Evolutionary conservation across 2,113 vertebrate genomes (phyloP).

Genomic region (Xiphorhynchus elegans): DNA sequence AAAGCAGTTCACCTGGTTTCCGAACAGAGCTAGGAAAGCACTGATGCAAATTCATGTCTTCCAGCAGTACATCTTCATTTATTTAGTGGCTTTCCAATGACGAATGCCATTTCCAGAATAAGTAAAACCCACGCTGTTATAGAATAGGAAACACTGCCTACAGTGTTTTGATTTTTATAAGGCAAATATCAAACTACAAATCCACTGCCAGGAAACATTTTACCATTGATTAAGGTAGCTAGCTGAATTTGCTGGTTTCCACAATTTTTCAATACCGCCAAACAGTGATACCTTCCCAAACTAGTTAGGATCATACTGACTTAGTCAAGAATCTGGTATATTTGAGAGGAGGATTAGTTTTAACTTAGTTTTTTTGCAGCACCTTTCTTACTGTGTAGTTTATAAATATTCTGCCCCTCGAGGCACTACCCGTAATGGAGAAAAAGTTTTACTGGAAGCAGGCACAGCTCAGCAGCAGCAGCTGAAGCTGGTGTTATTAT

Average conservation of each 20-base stretch:
- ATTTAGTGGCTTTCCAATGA: not conserved
- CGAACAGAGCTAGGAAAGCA: not conserved
- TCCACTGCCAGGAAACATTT: not conserved
- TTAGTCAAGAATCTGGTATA: not conserved
- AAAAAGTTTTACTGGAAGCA: not conserved
- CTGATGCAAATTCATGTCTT: not conserved
- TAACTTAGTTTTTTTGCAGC: not conserved
- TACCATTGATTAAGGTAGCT: not conserved
- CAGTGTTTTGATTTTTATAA: not conserved
- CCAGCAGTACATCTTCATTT: not conserved
- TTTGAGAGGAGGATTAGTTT: not conserved
- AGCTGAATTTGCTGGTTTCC: not conserved
- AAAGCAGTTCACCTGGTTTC: not conserved
- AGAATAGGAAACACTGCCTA: not conserved
- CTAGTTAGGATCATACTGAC: not conserved
- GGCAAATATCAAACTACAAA: not conserved
- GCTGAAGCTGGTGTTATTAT: not conserved
- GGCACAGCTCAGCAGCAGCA: not conserved
- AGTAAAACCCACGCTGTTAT: not conserved
- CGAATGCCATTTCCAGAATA: not conserved
- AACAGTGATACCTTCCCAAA: not conserved
- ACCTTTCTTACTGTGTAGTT: not conserved
- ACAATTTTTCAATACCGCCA: not conserved
- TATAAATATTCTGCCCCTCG: not conserved
- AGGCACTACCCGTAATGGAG: not conserved